Percentiles rank a stretch among this genome's conserved stretches.
phyloP scores from a whole-genome alignment of 2,888 invertebrate species.

The Aleiodes testaceus region DNA sequence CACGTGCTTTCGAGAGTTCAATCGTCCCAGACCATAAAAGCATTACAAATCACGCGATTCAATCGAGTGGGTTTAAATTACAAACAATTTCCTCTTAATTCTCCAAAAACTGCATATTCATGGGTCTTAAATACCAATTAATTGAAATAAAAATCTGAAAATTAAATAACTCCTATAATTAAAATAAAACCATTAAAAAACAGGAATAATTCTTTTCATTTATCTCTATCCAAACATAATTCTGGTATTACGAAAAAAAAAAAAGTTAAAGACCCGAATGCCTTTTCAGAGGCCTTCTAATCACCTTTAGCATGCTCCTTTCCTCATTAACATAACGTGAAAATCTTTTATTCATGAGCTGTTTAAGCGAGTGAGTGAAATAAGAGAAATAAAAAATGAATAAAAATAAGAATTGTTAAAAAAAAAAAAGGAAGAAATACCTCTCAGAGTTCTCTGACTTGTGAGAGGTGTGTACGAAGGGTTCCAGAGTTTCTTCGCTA shows the following conservation, averaged over 20 bases:
- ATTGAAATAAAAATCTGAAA: slow-evolving; percentile 1
- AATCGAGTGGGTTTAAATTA: slow-evolving; percentile 19
- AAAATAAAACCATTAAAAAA: neutral
- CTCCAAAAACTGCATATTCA: slow-evolving; percentile 25
- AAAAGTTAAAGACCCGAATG: neutral
- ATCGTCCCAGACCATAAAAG: slow-evolving; percentile 13
- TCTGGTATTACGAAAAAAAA: slow-evolving; percentile 23
- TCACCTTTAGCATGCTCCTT: slow-evolving; percentile 30
- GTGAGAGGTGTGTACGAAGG: slow-evolving; percentile 66
- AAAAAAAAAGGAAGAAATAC: slow-evolving; percentile 50
- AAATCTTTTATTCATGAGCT: slow-evolving; percentile 37
- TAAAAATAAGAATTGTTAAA: slow-evolving; percentile 21
- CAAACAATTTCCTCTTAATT: slow-evolving; percentile 11
- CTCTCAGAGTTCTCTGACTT: slow-evolving; percentile 63
- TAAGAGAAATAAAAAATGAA: slow-evolving; percentile 16
- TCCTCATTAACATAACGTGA: slow-evolving; percentile 27
- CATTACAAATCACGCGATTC: slow-evolving; percentile 28
- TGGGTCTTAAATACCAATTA: slow-evolving; percentile 17
- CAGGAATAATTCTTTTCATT: neutral
- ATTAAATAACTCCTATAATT: neutral
- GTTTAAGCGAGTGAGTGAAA: slow-evolving; percentile 3
- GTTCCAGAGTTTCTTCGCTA: slow-evolving; percentile 70
- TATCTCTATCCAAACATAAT: neutral
- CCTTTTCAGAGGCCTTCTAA: slow-evolving; percentile 32
- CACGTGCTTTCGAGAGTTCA: slow-evolving; percentile 21